phyloP scores from a whole-genome alignment of 2,797 vertebrate genomes.

The Salmo trutta region DNA sequence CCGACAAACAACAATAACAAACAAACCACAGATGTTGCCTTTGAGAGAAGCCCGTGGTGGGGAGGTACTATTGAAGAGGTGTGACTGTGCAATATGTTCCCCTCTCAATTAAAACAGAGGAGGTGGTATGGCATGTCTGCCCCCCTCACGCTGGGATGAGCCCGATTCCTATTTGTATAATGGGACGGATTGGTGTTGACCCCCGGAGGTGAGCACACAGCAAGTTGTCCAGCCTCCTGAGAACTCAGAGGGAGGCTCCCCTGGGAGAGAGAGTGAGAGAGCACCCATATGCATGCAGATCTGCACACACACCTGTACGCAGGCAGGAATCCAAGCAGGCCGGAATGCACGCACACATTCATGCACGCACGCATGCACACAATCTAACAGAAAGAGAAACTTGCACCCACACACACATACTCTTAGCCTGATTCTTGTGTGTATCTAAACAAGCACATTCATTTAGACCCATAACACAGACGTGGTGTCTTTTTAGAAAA shows the following conservation, averaged over 20 bases:
- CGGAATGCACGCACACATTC: conserved; percentile 2
- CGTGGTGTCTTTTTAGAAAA: background rate
- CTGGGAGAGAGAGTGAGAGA: conserved; percentile 10
- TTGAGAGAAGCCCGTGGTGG: conserved; percentile 21
- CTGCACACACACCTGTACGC: background rate
- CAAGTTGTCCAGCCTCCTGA: conserved; percentile 25
- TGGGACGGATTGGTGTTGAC: conserved; percentile 49
- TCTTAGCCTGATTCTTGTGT: background rate
- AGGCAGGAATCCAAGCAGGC: background rate
- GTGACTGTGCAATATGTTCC: conserved; percentile 54
- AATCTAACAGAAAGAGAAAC: background rate
- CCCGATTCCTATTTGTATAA: conserved; percentile 59
- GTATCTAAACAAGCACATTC: background rate
- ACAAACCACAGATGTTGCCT: conserved; percentile 17
- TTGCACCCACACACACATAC: background rate
- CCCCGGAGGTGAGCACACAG: conserved; percentile 49
- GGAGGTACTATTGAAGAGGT: conserved; percentile 42
- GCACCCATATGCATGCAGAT: background rate
- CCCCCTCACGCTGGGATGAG: conserved; percentile 49
- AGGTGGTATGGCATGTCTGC: conserved; percentile 40
- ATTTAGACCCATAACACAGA: background rate
- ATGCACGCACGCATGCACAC: background rate
- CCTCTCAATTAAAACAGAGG: conserved; percentile 56
- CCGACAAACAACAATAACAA: conserved; percentile 19
- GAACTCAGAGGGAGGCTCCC: background rate